Evolutionary conservation across 1,140 invertebrate species (phyloP), one percentile per base, ranked within the genome.

Genomic region (Goniozus legneri): DNA sequence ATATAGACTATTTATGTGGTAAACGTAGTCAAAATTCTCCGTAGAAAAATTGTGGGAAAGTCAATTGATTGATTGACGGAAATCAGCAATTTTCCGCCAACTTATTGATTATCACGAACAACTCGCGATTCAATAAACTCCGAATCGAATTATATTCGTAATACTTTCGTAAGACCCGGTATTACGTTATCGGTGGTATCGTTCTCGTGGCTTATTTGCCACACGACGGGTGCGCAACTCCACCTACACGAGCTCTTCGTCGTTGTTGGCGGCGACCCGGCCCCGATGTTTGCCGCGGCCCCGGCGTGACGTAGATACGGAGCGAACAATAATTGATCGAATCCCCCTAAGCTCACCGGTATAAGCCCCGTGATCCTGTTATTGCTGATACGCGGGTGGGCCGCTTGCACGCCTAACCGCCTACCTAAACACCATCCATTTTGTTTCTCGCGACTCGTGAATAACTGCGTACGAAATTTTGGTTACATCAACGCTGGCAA

Each of bases 251-350:
- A n/a, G n/a, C n/a, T n/a, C n/a, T n/a, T n/a, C n/a, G 24, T 27
- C 44, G 55, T 58, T 60, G 43, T 51, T 35, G 16, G 24, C 44
- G n/a, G n/a, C n/a, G n/a, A n/a, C n/a, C n/a, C n/a, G n/a, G n/a
- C n/a, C 22, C 18, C 39, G 45, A 46, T 42, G 49, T 51, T 59
- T 33, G 30, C 33, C 45, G 27, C n/a, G n/a, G n/a, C n/a, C n/a
- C 44, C 54, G 49, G 54, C 58, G 40, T 62, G 59, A 62, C 58
- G 59, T 58, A 62, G 59, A 62, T 62, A 62, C 58, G 51, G 52
- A 49, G 54, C 54, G 58, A 60, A 60, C 58, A 60, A 62, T 62
- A 62, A 62, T 62, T 62, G 59, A 62, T 62, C 58, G 59, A 52
- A 54, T 44, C 58, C 58, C 43, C 56, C 60, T 27, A 58, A 62